phyloP scores from a whole-genome alignment of 2,797 vertebrate genomes.

The Enteromius trimaculatus region DNA sequence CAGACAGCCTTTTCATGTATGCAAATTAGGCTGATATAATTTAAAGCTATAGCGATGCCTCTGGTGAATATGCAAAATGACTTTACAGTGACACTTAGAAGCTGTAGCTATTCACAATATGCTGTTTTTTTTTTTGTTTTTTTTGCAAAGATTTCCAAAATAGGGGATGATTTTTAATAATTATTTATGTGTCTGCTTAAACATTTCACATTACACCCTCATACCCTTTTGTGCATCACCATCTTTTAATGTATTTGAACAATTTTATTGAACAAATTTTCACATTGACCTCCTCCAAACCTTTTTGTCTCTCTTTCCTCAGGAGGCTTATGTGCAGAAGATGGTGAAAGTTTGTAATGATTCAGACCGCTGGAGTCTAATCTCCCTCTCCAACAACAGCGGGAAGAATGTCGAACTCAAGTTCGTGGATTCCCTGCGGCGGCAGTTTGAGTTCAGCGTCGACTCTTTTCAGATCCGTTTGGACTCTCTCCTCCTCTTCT shows the following conservation, averaged over 20 bases:
- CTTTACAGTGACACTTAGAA: neutral
- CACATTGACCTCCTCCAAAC: neutral
- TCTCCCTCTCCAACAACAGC: conserved; percentile 97
- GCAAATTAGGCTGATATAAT: conserved; percentile 39
- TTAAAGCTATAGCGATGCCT: neutral
- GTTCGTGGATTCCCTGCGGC: conserved; percentile 96
- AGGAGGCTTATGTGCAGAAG: conserved; percentile 99
- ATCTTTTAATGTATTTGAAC: neutral
- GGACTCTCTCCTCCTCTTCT: conserved; percentile 97
- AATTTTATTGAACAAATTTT: neutral
- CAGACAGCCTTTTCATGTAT: conserved; percentile 55
- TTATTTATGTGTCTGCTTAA: conserved; percentile 1
- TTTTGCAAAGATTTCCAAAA: neutral
- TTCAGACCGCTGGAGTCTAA: conserved; percentile 98
- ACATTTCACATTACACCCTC: neutral
- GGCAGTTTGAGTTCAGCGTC: conserved; percentile 99
- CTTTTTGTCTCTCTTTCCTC: conserved; percentile 66
- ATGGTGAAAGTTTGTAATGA: conserved; percentile 99
- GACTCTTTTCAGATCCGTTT: conserved; percentile 99
- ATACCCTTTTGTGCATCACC: neutral
- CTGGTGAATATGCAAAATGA: conserved; percentile 23
- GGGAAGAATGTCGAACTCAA: conserved; percentile 99
- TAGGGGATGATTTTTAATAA: neutral
- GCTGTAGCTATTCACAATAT: neutral
- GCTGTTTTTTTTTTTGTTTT: neutral